Evolutionary conservation across 2,113 vertebrate genomes (phyloP).

Genomic region (Cacatua alba): DNA sequence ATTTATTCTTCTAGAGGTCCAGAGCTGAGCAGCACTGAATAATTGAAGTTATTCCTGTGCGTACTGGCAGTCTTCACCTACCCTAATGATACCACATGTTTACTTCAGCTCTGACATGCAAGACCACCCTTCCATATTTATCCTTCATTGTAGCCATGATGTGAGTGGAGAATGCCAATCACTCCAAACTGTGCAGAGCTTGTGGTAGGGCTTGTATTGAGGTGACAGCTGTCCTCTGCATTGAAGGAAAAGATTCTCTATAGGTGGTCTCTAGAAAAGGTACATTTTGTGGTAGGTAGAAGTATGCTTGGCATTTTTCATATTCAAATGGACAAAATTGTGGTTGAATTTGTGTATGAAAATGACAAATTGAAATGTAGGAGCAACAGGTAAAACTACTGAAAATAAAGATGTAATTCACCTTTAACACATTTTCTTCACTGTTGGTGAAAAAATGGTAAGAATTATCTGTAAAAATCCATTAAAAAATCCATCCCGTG

Average conservation of each 20-base stretch:
- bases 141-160: neutral
- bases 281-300: neutral
- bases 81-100: neutral
- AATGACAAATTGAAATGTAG: neutral
- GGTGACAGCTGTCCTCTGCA: neutral
- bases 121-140: neutral
- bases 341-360: neutral
- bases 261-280: neutral
- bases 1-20: neutral
- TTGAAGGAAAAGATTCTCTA: neutral
- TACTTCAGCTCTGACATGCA: constrained; percentile 5
- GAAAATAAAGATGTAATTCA: neutral
- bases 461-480: neutral
- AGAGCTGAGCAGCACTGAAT: neutral
- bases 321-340: neutral
- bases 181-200: neutral
- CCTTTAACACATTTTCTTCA: neutral
- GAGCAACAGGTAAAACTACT: neutral
- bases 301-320: neutral
- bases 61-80: neutral
- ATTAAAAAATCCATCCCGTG: neutral
- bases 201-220: neutral
- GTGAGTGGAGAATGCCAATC: neutral
- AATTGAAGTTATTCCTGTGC: neutral
- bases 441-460: neutral